Conservation (phyloP, 2,797 vertebrate genomes). For the Oreortyx pictus region DNA sequence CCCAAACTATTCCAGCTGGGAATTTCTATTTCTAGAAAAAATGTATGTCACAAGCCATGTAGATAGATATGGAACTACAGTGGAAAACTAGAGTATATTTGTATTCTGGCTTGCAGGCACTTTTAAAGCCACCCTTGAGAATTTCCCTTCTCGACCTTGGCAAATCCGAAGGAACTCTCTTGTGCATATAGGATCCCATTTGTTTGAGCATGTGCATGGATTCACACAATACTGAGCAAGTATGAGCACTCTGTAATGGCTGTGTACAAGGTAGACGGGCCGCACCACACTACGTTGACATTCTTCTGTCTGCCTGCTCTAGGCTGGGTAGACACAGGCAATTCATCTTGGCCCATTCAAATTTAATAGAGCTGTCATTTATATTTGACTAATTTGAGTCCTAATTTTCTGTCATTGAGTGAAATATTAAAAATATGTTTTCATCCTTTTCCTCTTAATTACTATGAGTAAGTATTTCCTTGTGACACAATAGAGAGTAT, state of each 20-base stretch:
- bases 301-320: not conserved
- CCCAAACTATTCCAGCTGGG: not conserved
- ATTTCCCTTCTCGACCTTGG: not conserved
- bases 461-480: not conserved
- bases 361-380: not conserved
- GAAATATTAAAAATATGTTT: not conserved
- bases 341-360: not conserved
- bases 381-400: not conserved
- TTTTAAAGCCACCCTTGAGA: not conserved
- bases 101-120: not conserved
- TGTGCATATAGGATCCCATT: not conserved
- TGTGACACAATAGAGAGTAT: not conserved
- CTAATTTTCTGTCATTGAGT: not conserved
- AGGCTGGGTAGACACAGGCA: accelerated
- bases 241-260: not conserved
- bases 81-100: not conserved
- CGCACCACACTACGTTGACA: not conserved
- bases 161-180: not conserved
- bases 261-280: not conserved
- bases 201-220: not conserved
- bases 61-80: not conserved
- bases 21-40: conserved; percentile 16
- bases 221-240: not conserved
- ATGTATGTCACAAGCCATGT: not conserved
- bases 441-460: not conserved